phyloP scores from a whole-genome alignment of 2,797 vertebrate genomes.

The Myotis vivesi region DNA sequence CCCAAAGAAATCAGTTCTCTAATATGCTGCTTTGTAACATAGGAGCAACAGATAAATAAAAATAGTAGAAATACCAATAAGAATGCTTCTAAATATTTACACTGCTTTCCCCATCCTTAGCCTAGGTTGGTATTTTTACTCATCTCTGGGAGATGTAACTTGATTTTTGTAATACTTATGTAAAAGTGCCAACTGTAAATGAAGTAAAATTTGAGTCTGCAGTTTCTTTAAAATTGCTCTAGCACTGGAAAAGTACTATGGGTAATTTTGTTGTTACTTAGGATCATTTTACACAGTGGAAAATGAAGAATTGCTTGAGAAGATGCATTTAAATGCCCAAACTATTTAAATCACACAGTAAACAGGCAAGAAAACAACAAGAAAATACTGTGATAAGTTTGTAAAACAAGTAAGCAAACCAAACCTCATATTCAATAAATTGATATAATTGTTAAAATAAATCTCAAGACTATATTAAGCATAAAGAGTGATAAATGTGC shows the following conservation, averaged over 20 bases:
- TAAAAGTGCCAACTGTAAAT: not conserved
- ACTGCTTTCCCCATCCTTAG: not conserved
- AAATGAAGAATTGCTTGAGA: not conserved
- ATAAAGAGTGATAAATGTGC: not conserved
- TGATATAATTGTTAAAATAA: not conserved
- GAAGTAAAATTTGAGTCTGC: not conserved
- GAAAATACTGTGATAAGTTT: not conserved
- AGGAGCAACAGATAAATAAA: not conserved
- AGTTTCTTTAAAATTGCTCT: not conserved
- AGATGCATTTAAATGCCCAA: not conserved
- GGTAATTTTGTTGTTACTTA: not conserved
- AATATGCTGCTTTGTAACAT: not conserved
- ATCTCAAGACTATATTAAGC: not conserved
- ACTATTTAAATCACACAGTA: not conserved
- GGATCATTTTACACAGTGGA: not conserved
- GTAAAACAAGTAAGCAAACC: not conserved
- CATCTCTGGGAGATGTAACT: not conserved
- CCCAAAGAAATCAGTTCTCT: not conserved
- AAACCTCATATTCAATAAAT: not conserved
- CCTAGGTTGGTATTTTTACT: not conserved
- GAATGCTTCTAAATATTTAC: not conserved
- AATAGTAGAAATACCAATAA: not conserved
- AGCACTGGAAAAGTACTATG: not conserved
- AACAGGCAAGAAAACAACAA: not conserved
- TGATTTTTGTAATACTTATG: not conserved